A percentile compares a stretch with the other conserved stretches of the same genome.
Evolutionary conservation across 1,140 invertebrate species (phyloP).

Genomic region (Nephila pilipes): DNA sequence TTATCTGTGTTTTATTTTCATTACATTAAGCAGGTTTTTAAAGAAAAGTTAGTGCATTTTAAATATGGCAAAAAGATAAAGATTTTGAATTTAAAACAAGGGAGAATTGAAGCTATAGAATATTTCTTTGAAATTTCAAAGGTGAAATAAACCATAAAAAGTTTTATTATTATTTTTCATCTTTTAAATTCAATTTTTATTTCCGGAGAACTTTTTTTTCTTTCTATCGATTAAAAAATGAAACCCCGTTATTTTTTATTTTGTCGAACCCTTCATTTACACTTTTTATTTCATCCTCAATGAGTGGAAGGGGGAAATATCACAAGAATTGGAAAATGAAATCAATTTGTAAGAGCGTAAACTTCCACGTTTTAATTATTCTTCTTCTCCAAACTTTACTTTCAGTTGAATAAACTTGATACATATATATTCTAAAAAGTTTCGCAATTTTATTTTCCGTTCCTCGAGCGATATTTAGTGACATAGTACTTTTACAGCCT

Average conservation of each 20-base stretch:
- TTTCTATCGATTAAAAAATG: too few species aligned
- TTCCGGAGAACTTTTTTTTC: too few species aligned
- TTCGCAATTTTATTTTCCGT: not conserved
- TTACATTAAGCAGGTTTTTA: too few species aligned
- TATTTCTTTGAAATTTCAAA: too few species aligned
- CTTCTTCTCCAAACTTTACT: not conserved
- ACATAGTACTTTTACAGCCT: not conserved
- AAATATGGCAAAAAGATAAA: too few species aligned
- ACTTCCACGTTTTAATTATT: not conserved
- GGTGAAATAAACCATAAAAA: too few species aligned
- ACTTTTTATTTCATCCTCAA: not conserved
- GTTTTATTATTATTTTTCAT: too few species aligned
- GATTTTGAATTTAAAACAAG: too few species aligned
- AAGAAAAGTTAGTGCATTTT: too few species aligned
- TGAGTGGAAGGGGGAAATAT: not conserved
- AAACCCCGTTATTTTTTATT: not conserved
- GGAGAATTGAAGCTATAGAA: too few species aligned
- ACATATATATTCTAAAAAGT: not conserved
- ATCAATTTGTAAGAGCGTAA: not conserved
- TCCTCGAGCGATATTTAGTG: not conserved
- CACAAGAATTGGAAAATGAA: not conserved
- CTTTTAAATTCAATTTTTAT: too few species aligned
- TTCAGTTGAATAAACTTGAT: not conserved
- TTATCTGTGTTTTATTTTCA: too few species aligned
- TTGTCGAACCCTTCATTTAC: not conserved